Conservation (phyloP, 2,888 invertebrate genomes). For the Tachina lurida region DNA sequence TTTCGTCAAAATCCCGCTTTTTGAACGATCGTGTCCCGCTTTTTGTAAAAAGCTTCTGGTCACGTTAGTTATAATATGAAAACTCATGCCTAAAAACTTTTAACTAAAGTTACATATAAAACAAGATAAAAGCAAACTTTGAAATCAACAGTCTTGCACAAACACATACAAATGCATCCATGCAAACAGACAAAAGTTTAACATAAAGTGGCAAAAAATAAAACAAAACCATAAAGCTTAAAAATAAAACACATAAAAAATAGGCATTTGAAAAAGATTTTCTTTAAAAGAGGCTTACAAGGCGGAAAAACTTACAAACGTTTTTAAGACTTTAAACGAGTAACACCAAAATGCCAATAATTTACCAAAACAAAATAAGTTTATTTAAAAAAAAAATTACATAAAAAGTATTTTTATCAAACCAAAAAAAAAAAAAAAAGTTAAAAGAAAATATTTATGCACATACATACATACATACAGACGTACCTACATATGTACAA, state of each 20-base stretch:
- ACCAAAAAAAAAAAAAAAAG: slow-evolving; percentile 19
- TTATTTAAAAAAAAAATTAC: slow-evolving; percentile 7
- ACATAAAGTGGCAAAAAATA: slow-evolving; percentile 15
- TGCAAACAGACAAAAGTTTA: neutral
- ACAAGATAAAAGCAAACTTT: slow-evolving; percentile 20
- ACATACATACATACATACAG: too few relatives aligned
- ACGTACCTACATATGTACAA: neutral
- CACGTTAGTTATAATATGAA: slow-evolving; percentile 43
- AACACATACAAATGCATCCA: neutral
- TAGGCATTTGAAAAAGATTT: slow-evolving; percentile 70
- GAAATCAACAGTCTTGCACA: slow-evolving; percentile 25
- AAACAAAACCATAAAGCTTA: slow-evolving; percentile 31
- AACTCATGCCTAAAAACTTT: slow-evolving; percentile 40
- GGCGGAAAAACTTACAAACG: slow-evolving; percentile 75
- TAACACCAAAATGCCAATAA: slow-evolving; percentile 67
- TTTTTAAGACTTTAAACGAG: slow-evolving; percentile 76
- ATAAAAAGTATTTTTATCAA: neutral
- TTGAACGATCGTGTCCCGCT: too few relatives aligned
- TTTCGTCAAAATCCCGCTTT: too few relatives aligned
- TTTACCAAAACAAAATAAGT: neutral
- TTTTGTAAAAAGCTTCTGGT: too few relatives aligned
- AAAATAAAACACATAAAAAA: slow-evolving; percentile 19
- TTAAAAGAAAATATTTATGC: slow-evolving; percentile 6
- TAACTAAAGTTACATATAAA: slow-evolving; percentile 44
- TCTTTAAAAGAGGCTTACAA: slow-evolving; percentile 77